Conservation (phyloP, 2,113 vertebrate genomes). For the Nymphicus hollandicus region DNA sequence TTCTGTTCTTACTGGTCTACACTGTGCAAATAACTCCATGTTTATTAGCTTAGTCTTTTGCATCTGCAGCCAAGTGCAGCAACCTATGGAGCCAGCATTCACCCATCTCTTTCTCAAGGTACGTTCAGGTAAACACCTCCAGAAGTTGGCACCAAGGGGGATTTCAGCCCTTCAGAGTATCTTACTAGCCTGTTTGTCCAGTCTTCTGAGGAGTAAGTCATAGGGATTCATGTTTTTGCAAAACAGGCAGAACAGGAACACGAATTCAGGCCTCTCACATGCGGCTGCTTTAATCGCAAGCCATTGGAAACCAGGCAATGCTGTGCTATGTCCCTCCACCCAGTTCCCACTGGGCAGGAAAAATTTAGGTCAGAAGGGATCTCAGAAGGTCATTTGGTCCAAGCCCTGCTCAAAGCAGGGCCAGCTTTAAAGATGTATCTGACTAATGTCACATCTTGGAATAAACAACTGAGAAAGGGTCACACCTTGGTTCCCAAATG, state of each 20-base stretch:
- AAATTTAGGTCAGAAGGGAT: neutral
- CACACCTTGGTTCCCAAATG: neutral
- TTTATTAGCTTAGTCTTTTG: neutral
- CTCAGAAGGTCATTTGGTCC: neutral
- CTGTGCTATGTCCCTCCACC: neutral
- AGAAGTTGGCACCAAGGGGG: rapidly evolving
- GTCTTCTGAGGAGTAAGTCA: neutral
- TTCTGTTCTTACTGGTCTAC: rapidly evolving
- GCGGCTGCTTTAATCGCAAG: neutral
- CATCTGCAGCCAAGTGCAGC: neutral
- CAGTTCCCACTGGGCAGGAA: neutral
- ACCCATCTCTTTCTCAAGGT: neutral
- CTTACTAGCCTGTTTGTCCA: neutral
- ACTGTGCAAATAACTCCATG: neutral
- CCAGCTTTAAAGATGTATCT: rapidly evolving
- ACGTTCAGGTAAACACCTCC: neutral
- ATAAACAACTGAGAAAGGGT: neutral
- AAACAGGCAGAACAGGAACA: neutral
- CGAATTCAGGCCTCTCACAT: neutral
- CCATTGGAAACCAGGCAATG: neutral
- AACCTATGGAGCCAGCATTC: neutral
- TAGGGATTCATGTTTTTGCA: neutral
- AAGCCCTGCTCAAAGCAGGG: neutral
- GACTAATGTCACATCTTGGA: neutral
- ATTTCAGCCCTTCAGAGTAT: neutral